Conservation (phyloP, 2,113 vertebrate genomes). For the Heterotilapia buettikoferi region DNA sequence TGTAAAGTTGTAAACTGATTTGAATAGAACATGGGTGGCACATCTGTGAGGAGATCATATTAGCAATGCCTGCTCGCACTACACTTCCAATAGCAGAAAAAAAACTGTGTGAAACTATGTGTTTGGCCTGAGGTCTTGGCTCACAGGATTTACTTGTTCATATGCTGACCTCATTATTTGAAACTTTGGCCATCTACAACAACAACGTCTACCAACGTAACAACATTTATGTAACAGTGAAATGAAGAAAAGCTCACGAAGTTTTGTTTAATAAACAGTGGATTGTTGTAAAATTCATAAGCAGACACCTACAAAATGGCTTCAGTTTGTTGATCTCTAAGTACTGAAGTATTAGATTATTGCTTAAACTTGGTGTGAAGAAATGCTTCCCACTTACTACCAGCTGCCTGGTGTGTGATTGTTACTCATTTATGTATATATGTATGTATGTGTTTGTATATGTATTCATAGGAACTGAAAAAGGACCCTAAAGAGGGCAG, state of each 20-base stretch:
- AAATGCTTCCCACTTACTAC: neutral
- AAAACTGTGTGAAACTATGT: neutral
- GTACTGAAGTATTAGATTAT: neutral
- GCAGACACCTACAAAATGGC: neutral
- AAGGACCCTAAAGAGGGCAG: constrained; percentile 60
- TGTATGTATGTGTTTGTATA: neutral
- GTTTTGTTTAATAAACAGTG: neutral
- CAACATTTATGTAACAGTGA: neutral
- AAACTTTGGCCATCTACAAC: neutral
- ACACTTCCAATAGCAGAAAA: neutral
- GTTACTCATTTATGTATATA: neutral
- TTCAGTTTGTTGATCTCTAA: neutral
- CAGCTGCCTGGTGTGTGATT: neutral
- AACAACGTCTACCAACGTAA: neutral
- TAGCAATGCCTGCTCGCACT: neutral
- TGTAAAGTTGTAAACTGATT: neutral
- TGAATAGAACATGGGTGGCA: neutral
- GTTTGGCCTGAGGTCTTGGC: neutral
- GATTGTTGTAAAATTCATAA: neutral
- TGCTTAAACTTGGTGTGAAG: neutral
- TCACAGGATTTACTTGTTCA: neutral
- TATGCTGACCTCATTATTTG: neutral
- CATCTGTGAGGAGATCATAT: neutral
- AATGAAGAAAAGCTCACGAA: neutral
- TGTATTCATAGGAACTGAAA: constrained; percentile 78